Conservation (phyloP, 2,797 vertebrate genomes). For the Cyclura pinguis region DNA sequence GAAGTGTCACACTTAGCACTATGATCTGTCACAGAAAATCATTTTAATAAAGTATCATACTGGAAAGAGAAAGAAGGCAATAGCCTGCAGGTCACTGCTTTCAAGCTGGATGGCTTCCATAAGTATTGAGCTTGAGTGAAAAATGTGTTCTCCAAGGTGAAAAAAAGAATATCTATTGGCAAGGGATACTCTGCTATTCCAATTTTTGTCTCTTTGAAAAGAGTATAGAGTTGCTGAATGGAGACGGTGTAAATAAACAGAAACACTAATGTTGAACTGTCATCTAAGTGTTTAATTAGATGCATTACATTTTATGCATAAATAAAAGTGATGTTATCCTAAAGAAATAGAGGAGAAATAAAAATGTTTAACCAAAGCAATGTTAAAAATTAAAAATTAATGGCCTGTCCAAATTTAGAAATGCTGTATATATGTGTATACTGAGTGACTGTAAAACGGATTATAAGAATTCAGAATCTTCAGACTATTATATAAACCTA, state of each 20-base stretch:
- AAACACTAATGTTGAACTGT: neutral
- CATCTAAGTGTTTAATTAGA: neutral
- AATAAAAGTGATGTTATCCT: neutral
- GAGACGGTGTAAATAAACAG: neutral
- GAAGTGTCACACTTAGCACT: slow-evolving; percentile 7
- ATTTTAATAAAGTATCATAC: slow-evolving; percentile 26
- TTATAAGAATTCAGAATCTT: slow-evolving; percentile 6
- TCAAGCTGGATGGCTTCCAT: slow-evolving; percentile 18
- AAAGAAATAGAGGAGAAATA: neutral
- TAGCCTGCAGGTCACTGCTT: slow-evolving; percentile 1
- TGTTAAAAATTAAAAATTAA: neutral
- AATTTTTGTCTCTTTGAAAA: neutral
- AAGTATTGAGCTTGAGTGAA: slow-evolving; percentile 1
- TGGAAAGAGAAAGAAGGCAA: slow-evolving; percentile 18
- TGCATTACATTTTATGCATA: neutral
- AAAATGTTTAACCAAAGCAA: neutral
- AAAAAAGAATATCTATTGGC: neutral
- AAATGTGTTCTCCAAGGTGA: neutral
- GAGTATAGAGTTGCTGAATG: neutral
- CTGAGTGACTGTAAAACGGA: neutral
- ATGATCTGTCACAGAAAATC: slow-evolving; percentile 2
- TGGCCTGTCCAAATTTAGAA: neutral
- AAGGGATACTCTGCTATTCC: neutral
- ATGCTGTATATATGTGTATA: neutral
- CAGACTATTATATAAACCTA: neutral